Evolutionary conservation across 2,113 vertebrate genomes (phyloP).

Genomic region (Otolemur garnettii): DNA sequence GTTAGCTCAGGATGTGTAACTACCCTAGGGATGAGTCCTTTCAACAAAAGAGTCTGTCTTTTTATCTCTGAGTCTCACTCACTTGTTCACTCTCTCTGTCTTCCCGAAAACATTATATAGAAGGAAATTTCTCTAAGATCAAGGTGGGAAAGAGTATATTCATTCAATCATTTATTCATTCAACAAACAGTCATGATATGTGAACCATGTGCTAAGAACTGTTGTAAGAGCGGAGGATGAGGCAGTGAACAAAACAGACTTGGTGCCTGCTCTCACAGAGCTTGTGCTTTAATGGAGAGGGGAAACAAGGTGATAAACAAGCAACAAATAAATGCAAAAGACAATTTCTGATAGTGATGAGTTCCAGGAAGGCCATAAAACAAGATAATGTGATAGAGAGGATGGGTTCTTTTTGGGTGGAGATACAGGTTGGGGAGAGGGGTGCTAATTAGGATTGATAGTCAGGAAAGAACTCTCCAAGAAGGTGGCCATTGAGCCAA

Average conservation of each 20-base stretch:
- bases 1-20: constrained; percentile 79
- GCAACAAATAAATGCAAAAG: neutral
- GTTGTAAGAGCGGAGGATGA: neutral
- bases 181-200: neutral
- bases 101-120: constrained; percentile 22
- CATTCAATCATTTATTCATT: neutral
- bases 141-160: neutral
- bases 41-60: constrained; percentile 68
- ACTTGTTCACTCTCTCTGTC: neutral
- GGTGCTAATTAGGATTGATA: neutral
- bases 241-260: neutral
- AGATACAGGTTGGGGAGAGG: neutral
- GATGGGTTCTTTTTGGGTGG: neutral
- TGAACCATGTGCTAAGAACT: neutral
- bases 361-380: neutral
- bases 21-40: constrained; percentile 79
- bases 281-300: neutral
- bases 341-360: constrained; percentile 16
- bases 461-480: neutral
- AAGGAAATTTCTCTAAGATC: constrained; percentile 27
- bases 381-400: neutral
- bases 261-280: neutral
- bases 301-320: neutral
- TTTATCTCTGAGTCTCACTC: neutral
- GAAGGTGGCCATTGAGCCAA: neutral